Evolutionary conservation across 2,888 invertebrate genomes (phyloP).

Genomic region (Ectemnius lituratus): DNA sequence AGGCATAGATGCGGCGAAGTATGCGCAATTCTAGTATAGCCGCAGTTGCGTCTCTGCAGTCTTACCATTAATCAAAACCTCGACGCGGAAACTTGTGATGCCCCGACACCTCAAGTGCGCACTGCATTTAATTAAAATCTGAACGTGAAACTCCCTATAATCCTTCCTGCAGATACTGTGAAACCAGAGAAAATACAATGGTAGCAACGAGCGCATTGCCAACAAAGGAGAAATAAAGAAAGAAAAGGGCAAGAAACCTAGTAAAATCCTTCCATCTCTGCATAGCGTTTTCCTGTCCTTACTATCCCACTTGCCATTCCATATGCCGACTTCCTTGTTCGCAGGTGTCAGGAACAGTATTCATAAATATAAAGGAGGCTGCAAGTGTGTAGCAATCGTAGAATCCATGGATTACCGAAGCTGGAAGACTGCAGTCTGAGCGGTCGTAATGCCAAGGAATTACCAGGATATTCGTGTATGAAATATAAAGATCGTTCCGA

Average conservation of each 20-base stretch:
- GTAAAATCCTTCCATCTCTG: too few relatives aligned
- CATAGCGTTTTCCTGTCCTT: constrained; percentile 17
- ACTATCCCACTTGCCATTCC: background rate
- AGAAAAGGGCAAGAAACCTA: background rate
- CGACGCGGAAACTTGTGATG: too few relatives aligned
- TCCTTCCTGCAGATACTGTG: too few relatives aligned
- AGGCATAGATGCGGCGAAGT: constrained; percentile 40
- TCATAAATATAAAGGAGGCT: constrained; percentile 28
- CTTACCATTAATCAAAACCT: too few relatives aligned
- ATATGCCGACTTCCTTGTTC: background rate
- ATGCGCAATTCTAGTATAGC: constrained; percentile 22
- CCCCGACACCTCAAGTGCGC: too few relatives aligned
- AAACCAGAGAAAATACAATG: too few relatives aligned
- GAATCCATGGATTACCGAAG: constrained; percentile 15
- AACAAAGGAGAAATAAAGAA: background rate
- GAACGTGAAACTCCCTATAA: too few relatives aligned
- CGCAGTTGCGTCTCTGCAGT: constrained; percentile 12
- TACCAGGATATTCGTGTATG: background rate
- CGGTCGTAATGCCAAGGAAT: constrained; percentile 9
- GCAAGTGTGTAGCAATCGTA: background rate
- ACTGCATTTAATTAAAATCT: too few relatives aligned
- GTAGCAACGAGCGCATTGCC: too few relatives aligned
- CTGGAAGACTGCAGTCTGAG: constrained; percentile 15
- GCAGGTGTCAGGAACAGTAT: constrained; percentile 12
- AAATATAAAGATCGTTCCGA: constrained; percentile 14